Evolutionary conservation across 2,888 invertebrate genomes (phyloP), one percentile per base, ranked within the genome.

Genomic region (Frankliniella fusca): DNA sequence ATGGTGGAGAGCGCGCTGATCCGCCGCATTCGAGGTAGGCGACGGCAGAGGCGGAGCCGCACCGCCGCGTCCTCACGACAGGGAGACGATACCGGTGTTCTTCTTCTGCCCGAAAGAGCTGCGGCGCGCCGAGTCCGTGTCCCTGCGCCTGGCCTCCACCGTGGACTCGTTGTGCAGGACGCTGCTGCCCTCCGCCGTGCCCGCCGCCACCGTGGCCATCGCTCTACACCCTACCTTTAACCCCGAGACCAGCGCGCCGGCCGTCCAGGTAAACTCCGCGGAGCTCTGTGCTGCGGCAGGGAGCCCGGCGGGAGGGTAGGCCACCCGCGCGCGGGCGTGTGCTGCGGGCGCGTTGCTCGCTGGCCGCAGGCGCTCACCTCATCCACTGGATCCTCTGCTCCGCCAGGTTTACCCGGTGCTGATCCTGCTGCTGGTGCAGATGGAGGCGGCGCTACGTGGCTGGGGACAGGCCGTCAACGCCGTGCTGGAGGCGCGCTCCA

Each of bases 381-480:
- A 12, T 15, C 54, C 7, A 54, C 54, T 0, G 12, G 0, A 0
- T 0, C 54, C 5, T 15, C 54, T 54, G 18, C 18, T 54, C 18
- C 54, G 15, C 18, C 70, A 76, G 70, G 23, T 76, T 27, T 76
- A 76, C 70, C 81, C 81, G 76, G 82, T 80, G 81, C 49, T 82
- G n/a, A 48, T 82, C 49, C 81, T 82, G 48, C 70, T 82, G 20
- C 76, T 81, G 27, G 79, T 81, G n/a, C 82, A 82, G 81, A 54
- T 82, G 27, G 81, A 82, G 50, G 81, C 76, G 54, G 80, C 82
- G 12, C 50, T 82, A 49, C 81, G 50, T 10, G 81, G 82, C 65
- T 82, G 80, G 81, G 76, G 82, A 38, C 76, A 48, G 28, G 82
- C 81, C 28, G 76, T 82, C n/a, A 3, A 79, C 20, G 54, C 76